Conservation (phyloP, 2,888 invertebrate species). For the Lymantria dispar region DNA sequence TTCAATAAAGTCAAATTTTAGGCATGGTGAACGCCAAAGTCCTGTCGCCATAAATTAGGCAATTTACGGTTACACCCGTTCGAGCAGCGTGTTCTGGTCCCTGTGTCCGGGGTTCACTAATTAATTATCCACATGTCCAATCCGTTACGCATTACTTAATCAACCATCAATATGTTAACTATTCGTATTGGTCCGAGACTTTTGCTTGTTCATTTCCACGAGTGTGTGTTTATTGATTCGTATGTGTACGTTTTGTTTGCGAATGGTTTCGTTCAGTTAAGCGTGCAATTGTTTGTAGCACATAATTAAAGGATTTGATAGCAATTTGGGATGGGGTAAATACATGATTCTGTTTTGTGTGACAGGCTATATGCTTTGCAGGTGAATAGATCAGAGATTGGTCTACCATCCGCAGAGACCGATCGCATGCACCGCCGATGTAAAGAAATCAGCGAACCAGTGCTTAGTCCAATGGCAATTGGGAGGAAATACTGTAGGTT, state of each 20-base stretch:
- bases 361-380: too few relatives aligned
- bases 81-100: conserved; percentile 32
- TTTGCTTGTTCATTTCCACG: conserved; percentile 38
- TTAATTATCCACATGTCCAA: conserved; percentile 58
- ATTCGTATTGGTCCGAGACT: conserved; percentile 39
- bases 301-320: neutral
- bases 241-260: conserved; percentile 19
- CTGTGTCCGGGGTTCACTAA: conserved; percentile 44
- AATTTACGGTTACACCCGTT: conserved; percentile 49
- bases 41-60: conserved; percentile 60
- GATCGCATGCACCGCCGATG: too few relatives aligned
- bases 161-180: conserved; percentile 52
- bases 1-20: neutral
- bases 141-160: conserved; percentile 50
- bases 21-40: conserved; percentile 29
- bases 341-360: too few relatives aligned
- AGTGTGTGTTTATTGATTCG: conserved; percentile 32
- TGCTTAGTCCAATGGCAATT: too few relatives aligned
- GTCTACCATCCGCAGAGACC: too few relatives aligned
- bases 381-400: too few relatives aligned
- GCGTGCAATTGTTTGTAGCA: conserved; percentile 1
- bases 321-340: too few relatives aligned
- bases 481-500: too few relatives aligned
- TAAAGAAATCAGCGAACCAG: too few relatives aligned
- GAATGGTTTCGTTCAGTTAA: conserved; percentile 13